These are phyloP conservation scores for Drosophila burlai DNA, from an alignment of 1,140 invertebrate genomes.

Conservation along the genomic window DNA sequence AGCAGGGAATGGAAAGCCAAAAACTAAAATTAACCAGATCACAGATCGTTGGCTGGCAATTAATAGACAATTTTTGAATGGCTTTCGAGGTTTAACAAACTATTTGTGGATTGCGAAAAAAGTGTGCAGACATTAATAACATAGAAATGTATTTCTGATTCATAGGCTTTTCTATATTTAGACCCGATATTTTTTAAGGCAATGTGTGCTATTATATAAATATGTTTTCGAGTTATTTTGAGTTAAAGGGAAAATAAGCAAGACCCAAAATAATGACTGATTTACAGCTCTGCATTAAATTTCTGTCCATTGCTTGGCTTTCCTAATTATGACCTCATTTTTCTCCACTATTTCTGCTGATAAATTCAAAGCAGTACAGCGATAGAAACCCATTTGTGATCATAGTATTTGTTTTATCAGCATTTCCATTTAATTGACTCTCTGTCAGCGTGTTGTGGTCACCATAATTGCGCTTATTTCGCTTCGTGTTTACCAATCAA, in stretches of 20 bases:
- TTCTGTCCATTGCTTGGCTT: not conserved
- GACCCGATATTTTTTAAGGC: not conserved
- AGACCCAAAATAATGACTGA: not conserved
- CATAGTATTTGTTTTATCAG: constrained; percentile 7
- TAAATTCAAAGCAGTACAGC: not conserved
- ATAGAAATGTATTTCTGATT: constrained; percentile 3
- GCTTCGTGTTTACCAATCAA: constrained; percentile 38
- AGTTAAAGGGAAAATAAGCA: not conserved
- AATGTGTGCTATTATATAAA: constrained; percentile 2
- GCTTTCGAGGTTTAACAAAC: constrained; percentile 8
- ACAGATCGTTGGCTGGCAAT: constrained; percentile 17
- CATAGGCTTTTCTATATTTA: not conserved
- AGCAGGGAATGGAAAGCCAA: constrained; percentile 3
- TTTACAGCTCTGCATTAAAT: not conserved
- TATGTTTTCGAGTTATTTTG: not conserved
- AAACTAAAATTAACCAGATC: constrained; percentile 66
- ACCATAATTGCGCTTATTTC: constrained; percentile 27
- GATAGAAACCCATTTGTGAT: not conserved
- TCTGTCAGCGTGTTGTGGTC: constrained; percentile 2
- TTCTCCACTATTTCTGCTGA: not conserved
- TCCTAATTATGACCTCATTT: constrained; percentile 9
- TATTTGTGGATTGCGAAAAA: not conserved
- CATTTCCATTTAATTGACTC: constrained; percentile 18
- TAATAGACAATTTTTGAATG: constrained; percentile 25
- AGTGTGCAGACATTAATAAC: not conserved